These are phyloP conservation scores for Hipparchia sbordonii DNA, from an alignment of 2,888 invertebrate species.

Conservation along the genomic window DNA sequence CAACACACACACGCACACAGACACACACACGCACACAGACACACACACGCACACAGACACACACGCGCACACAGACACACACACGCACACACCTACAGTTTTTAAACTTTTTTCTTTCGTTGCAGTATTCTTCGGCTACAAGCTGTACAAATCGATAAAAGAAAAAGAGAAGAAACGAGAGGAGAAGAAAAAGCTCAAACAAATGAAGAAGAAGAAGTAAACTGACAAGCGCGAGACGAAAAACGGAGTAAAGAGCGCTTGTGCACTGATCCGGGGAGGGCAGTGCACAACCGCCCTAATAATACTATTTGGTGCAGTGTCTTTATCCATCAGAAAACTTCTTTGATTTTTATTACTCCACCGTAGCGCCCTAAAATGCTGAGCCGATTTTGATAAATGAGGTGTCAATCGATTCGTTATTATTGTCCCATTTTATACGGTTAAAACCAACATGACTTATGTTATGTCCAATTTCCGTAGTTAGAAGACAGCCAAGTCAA, in stretches of 20 bases:
- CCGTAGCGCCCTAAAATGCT: too few relatives aligned
- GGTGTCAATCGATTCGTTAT: too few relatives aligned
- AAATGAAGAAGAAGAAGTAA: constrained; percentile 90
- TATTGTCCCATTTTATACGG: too few relatives aligned
- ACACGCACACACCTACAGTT: too few relatives aligned
- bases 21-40: too few relatives aligned
- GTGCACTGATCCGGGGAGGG: not conserved
- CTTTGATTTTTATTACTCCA: not conserved
- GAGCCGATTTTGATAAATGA: too few relatives aligned
- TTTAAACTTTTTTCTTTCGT: constrained; percentile 62
- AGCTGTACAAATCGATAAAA: constrained; percentile 90
- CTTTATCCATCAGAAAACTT: not conserved
- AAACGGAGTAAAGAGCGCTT: not conserved
- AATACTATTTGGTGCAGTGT: constrained; percentile 21
- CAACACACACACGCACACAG: too few relatives aligned
- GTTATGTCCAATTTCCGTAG: too few relatives aligned
- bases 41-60: too few relatives aligned
- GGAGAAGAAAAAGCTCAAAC: constrained; percentile 91
- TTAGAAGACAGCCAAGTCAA: too few relatives aligned
- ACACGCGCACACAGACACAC: too few relatives aligned
- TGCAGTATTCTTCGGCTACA: constrained; percentile 94
- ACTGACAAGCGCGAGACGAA: constrained; percentile 18
- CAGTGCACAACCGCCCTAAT: not conserved
- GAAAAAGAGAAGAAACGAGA: constrained; percentile 90
- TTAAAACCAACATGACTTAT: too few relatives aligned